These are phyloP conservation scores for Gobio gobio DNA, from an alignment of 2,113 vertebrate species.

Conservation along the genomic window DNA sequence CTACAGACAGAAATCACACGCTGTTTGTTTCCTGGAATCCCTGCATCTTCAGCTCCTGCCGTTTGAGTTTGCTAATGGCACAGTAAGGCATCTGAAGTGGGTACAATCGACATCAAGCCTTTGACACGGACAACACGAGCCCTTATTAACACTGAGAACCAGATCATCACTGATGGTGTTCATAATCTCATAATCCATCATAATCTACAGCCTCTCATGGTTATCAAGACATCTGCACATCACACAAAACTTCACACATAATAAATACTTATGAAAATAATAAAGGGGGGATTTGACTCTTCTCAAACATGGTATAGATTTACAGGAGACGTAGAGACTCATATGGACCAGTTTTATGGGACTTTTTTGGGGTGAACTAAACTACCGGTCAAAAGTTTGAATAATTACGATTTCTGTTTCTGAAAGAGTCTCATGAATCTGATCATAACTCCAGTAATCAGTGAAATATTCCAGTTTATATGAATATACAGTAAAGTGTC, in stretches of 20 bases:
- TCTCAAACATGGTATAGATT: neutral
- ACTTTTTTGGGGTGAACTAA: neutral
- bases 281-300: neutral
- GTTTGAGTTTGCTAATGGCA: neutral
- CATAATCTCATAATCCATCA: too few species aligned
- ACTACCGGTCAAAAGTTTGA: too few species aligned
- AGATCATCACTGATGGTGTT: constrained; percentile 8
- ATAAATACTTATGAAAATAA: neutral
- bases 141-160: constrained; percentile 17
- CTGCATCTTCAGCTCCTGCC: neutral
- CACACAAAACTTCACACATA: neutral
- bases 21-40: neutral
- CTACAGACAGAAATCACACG: neutral
- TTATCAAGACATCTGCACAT: neutral
- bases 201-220: too few species aligned
- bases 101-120: constrained; percentile 37
- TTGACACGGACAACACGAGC: constrained; percentile 2
- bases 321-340: neutral
- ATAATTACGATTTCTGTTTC: neutral
- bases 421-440: neutral
- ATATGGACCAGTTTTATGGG: neutral
- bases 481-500: too few species aligned
- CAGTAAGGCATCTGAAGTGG: constrained; percentile 40
- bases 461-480: too few species aligned
- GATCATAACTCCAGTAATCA: too few species aligned